These are phyloP conservation scores for Mycogona germanica DNA, from an alignment of 2,888 invertebrate genomes.

Conservation along the genomic window DNA sequence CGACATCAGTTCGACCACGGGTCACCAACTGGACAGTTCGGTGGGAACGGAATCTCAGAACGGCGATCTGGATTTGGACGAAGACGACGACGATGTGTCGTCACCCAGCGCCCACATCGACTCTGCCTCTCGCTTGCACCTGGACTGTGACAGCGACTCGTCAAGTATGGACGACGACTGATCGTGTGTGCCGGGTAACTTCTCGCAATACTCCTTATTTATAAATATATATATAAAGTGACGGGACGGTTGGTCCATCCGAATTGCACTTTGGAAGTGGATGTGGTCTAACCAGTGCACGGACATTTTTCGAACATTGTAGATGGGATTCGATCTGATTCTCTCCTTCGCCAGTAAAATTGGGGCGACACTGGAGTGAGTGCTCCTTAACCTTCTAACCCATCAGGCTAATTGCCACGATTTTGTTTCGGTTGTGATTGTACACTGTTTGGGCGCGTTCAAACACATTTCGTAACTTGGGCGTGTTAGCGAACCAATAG, in stretches of 20 bases:
- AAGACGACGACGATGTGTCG: conserved; percentile 13
- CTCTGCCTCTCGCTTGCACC: neutral
- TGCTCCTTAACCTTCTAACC: too few relatives aligned
- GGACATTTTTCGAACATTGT: neutral
- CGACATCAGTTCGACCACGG: conserved; percentile 20
- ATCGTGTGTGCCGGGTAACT: neutral
- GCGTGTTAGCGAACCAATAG: too few relatives aligned
- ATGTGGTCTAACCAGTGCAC: neutral
- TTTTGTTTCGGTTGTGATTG: too few relatives aligned
- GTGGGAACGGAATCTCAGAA: conserved; percentile 17
- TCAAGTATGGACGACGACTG: conserved; percentile 20
- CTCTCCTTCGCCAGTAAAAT: conserved; percentile 3
- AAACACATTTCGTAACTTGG: too few relatives aligned
- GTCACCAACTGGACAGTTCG: conserved; percentile 11
- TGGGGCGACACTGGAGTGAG: too few relatives aligned
- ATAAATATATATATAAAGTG: neutral
- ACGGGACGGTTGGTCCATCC: conserved; percentile 1
- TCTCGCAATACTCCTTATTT: neutral
- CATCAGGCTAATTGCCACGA: too few relatives aligned
- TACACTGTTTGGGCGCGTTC: too few relatives aligned
- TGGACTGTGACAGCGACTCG: conserved; percentile 19
- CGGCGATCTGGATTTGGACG: conserved; percentile 16
- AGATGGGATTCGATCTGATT: conserved; percentile 2
- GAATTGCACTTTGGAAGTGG: neutral
- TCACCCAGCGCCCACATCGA: neutral